Evolutionary conservation across 35 echinoderm and acorn worm genomes (phyloP), one percentile per base, ranked within the genome.

Genomic region (Strongylocentrotus purpuratus): DNA sequence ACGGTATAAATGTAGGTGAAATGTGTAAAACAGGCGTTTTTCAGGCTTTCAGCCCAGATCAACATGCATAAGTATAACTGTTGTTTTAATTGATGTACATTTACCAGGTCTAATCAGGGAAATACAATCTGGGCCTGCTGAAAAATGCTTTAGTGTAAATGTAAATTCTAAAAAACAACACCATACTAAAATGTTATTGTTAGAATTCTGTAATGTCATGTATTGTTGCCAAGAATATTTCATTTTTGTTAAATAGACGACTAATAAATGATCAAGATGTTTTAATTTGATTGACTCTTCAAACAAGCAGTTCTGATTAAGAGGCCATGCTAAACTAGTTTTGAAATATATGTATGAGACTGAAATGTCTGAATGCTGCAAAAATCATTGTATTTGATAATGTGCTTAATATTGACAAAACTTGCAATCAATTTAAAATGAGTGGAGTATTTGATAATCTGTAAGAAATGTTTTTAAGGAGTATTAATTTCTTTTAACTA

Each of bases 341-440:
- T 22, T 78, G 65, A 78, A 78, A 78, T 78, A 78, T 78, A 78
- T 55, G 50, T 55, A 55, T 18, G 25, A 78, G 65, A 78, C 65
- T 78, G 65, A 78, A 78, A 78, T 78, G 65, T 78, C 65, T 78
- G 65, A 78, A 78, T 78, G 65, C 65, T 78, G 65, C 65, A 78
- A 78, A 78, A 78, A n/a, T 28, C 18, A 78, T 7, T 28, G 65
- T 78, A 78, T 78, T 78, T 78, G 65, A 78, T 78, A 78, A 78
- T 78, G 65, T 78, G 65, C 65, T 78, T 78, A 28, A 28, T 78
- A 78, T 28, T 78, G 11, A 78, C 25, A 22, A 78, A 78, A 78
- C 18, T n/a, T 78, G 65, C 65, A 78, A 78, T 78, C 15, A 78
- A 22, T 78, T 78, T 78, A n/a, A 78, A 28, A 28, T 78, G 18